Evolutionary conservation across 1,140 invertebrate genomes (phyloP).

Genomic region (Anagrus nilaparvatae): DNA sequence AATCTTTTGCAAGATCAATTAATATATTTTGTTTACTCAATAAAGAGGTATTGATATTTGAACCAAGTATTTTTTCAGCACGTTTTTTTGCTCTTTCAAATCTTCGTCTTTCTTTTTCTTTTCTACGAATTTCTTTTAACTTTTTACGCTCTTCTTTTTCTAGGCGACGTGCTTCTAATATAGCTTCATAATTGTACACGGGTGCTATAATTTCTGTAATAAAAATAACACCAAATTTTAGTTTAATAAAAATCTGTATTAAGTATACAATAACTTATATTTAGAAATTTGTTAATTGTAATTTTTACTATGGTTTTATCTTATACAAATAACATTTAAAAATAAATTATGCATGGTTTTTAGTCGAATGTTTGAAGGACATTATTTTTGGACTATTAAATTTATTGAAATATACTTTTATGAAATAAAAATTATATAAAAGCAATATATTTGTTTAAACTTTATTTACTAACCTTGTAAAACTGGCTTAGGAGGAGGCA

Average conservation of each 20-base stretch:
- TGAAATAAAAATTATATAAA: too few relatives aligned
- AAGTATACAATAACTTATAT: neutral
- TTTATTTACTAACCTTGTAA: too few relatives aligned
- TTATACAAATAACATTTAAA: neutral
- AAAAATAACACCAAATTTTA: too few relatives aligned
- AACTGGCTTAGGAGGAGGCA: too few relatives aligned
- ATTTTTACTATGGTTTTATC: too few relatives aligned
- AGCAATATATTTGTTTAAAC: too few relatives aligned
- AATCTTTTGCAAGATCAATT: too few relatives aligned
- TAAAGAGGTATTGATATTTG: too few relatives aligned
- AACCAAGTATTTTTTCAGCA: constrained; percentile 27
- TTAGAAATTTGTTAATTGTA: too few relatives aligned
- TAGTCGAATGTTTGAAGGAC: neutral
- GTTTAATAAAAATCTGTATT: neutral
- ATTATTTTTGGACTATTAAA: too few relatives aligned
- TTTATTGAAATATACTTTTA: too few relatives aligned
- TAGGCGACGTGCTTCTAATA: constrained; percentile 32
- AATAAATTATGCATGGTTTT: neutral
- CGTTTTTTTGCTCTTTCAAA: constrained; percentile 29
- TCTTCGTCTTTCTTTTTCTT: constrained; percentile 29
- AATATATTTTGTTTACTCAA: too few relatives aligned
- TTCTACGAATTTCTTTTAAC: constrained; percentile 28
- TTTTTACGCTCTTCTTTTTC: constrained; percentile 38
- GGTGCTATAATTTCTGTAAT: constrained; percentile 22
- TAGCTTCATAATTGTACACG: constrained; percentile 39